phyloP scores from a whole-genome alignment of 2,113 vertebrate species.

The Bos javanicus region DNA sequence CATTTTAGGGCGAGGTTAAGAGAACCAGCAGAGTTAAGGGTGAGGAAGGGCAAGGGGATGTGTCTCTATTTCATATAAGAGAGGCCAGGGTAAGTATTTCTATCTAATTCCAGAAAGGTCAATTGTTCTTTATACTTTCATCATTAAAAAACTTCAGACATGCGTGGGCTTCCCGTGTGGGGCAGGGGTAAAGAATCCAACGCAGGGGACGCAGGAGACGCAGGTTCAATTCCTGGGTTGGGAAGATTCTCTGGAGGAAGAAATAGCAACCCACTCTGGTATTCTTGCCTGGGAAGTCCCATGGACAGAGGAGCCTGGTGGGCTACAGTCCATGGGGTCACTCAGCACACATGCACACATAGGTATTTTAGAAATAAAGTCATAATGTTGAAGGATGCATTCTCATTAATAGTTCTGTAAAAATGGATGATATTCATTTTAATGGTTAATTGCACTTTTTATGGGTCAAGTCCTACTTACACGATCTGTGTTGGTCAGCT shows the following conservation, averaged over 20 bases:
- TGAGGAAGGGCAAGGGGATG: no score
- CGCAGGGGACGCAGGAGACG: background rate
- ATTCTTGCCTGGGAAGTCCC: background rate
- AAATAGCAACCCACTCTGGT: background rate
- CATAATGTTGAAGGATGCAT: background rate
- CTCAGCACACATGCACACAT: background rate
- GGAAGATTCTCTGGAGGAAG: background rate
- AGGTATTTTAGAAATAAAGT: background rate
- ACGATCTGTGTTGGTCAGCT: background rate
- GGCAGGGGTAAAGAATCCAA: background rate
- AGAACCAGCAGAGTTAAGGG: background rate
- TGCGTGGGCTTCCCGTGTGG: background rate
- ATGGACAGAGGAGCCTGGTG: background rate
- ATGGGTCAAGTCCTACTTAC: background rate
- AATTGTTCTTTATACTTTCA: background rate
- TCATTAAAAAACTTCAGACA: background rate
- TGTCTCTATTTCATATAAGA: background rate
- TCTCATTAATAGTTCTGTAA: background rate
- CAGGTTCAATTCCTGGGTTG: background rate
- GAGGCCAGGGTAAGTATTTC: background rate
- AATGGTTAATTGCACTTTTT: background rate
- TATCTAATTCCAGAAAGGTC: background rate
- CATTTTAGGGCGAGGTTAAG: accelerated
- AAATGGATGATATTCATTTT: background rate
- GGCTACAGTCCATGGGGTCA: background rate